Evolutionary conservation across 2,888 invertebrate genomes (phyloP), one percentile per base, ranked within the genome.

Genomic region (Heliconius erato): DNA sequence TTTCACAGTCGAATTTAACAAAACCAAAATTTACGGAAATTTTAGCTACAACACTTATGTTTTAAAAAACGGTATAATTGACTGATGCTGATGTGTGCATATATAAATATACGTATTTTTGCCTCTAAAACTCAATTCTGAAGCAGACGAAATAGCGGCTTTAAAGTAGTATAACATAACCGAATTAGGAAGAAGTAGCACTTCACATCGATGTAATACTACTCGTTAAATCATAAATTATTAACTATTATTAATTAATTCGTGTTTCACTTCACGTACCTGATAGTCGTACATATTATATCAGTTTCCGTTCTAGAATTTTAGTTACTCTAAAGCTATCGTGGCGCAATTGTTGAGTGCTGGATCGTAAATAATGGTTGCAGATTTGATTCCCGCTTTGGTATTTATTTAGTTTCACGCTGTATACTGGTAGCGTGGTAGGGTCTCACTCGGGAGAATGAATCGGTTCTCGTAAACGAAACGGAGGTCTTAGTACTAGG

Each of bases 241-340:
- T 78, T 49, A 68, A 78, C 49, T 67, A 67, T 7, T 78, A 78
- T 68, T 68, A 76, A n/a, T 40, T 63, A 76, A 76, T 76, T 63
- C 76, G 63, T 72, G 72, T 72, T 72, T 72, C 26, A 72, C 44
- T 44, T 72, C 26, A 49, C 44, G 40, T 44, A 26, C 28, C n/a
- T n/a, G 3, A 3, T 72, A 72, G 44, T 72, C 26, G 72, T 72
- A 49, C 26, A 72, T 49, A 72, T 49, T 72, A 44, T 44, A 72
- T 26, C 72, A 49, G 44, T 16, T n/a, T n/a, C 49, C 44, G 44
- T 72, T 71, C 14, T 44, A 71, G n/a, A 71, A 71, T 40, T 71
- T 71, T n/a, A 71, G 9, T 40, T 14, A 71, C 12, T 6, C 40
- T 14, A 71, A 23, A 54, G 3, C 54, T 23, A 54, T 23, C 9